phyloP scores from a whole-genome alignment of 1,140 invertebrate genomes.

The Hycleus cichorii region DNA sequence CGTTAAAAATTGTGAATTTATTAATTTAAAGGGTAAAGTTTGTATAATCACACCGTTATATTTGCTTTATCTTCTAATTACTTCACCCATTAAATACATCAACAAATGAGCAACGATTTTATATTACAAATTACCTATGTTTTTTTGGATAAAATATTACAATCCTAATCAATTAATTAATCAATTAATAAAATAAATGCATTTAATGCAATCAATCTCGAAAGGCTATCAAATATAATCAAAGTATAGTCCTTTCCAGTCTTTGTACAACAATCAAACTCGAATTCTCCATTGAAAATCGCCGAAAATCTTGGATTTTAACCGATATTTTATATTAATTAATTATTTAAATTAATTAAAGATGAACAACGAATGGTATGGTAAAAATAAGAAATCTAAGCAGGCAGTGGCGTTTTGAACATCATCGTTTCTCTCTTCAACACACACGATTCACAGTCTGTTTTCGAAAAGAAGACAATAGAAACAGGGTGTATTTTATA shows the following conservation, averaged over 20 bases:
- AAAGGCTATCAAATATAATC: too few species aligned
- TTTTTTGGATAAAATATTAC: slow-evolving; percentile 3
- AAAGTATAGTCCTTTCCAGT: slow-evolving; percentile 11
- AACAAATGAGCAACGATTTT: slow-evolving; percentile 23
- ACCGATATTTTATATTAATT: too few species aligned
- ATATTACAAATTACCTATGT: slow-evolving; percentile 16
- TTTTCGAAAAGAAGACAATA: too few species aligned
- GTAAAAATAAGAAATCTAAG: neutral
- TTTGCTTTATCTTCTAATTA: neutral
- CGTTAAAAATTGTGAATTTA: slow-evolving; percentile 11
- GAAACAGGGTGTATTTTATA: too few species aligned
- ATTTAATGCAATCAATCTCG: slow-evolving; percentile 17
- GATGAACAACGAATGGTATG: slow-evolving; percentile 16
- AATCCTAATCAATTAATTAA: too few species aligned
- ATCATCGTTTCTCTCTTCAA: neutral
- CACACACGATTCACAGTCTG: too few species aligned
- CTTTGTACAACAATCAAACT: slow-evolving; percentile 2
- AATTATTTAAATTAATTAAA: slow-evolving; percentile 1
- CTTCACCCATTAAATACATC: slow-evolving; percentile 15
- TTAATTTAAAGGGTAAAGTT: neutral
- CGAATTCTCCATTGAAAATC: too few species aligned
- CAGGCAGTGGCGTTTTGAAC: slow-evolving; percentile 14
- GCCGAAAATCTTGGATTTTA: too few species aligned
- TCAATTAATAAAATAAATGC: slow-evolving; percentile 19
- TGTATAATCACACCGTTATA: slow-evolving; percentile 2